Conservation (phyloP, 2,888 invertebrate species). For the Phalangium opilio region DNA sequence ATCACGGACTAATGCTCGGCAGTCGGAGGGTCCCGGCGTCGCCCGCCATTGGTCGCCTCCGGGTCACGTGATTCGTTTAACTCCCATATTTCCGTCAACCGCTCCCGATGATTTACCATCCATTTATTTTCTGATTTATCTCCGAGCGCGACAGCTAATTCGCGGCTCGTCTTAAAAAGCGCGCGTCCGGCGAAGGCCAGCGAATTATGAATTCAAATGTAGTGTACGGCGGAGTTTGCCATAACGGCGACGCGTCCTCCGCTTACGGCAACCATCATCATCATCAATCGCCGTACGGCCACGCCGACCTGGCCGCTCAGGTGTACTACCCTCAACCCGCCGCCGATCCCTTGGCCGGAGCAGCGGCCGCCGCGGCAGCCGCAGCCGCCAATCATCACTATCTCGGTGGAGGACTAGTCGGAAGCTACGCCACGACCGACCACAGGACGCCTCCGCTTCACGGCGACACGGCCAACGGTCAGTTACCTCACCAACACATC, state of each 20-base stretch:
- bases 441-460: constrained; percentile 19
- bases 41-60: constrained; percentile 12
- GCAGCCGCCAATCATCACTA: constrained; percentile 6
- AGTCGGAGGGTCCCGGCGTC: constrained; percentile 7
- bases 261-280: constrained; percentile 12
- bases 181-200: not conserved
- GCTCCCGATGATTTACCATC: constrained; percentile 18
- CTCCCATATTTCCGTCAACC: constrained; percentile 19
- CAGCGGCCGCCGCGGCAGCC: constrained; percentile 4
- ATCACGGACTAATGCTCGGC: constrained; percentile 3
- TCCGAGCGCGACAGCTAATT: constrained; percentile 17
- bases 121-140: constrained; percentile 21
- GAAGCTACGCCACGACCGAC: constrained; percentile 8
- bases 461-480: constrained; percentile 14
- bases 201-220: constrained; percentile 21
- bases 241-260: constrained; percentile 14
- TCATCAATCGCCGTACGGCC: constrained; percentile 14
- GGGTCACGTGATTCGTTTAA: constrained; percentile 18
- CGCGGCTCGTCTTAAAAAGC: constrained; percentile 8
- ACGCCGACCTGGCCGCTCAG: constrained; percentile 9
- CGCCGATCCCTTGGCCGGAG: constrained; percentile 1
- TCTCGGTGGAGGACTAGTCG: constrained; percentile 8
- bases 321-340: constrained; percentile 8
- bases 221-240: constrained; percentile 18
- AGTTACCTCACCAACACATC: constrained; percentile 16